These are phyloP conservation scores for Pantherophis vulpinus DNA, from an alignment of 2,797 vertebrate genomes.

Conservation along the genomic window DNA sequence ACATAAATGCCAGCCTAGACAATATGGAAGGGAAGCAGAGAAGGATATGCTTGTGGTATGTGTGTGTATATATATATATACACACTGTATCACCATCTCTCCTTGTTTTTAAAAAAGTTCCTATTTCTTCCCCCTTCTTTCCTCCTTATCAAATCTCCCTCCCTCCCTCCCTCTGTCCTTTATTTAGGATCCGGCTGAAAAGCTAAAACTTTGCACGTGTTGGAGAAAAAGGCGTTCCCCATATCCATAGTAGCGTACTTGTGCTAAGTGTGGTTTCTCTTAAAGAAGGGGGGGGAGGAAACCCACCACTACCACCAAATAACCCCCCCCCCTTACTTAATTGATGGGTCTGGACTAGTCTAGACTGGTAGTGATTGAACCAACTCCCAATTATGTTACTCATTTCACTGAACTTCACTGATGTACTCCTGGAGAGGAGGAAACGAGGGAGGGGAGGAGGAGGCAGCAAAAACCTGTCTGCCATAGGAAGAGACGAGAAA, in stretches of 20 bases:
- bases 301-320: conserved; percentile 15
- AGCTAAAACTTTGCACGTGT: conserved; percentile 48
- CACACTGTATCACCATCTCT: background rate
- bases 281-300: conserved; percentile 51
- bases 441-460: conserved; percentile 56
- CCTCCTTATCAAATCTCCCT: background rate
- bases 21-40: background rate
- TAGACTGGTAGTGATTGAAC: conserved; percentile 70
- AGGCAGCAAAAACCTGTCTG: conserved; percentile 57
- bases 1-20: conserved; percentile 23
- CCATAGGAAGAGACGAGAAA: conserved; percentile 28
- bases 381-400: conserved; percentile 69
- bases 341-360: conserved; percentile 73
- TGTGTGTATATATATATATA: conserved; percentile 14
- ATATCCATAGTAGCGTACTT: conserved; percentile 61
- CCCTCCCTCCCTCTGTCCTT: background rate
- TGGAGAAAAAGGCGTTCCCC: conserved; percentile 47
- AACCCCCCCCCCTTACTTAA: conserved; percentile 49
- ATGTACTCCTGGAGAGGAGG: conserved; percentile 49
- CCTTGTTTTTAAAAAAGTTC: conserved; percentile 22
- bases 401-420: conserved; percentile 71
- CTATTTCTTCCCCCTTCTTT: conserved; percentile 11
- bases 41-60: background rate
- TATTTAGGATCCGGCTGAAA: conserved; percentile 47
- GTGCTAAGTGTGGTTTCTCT: conserved; percentile 60